Conservation (phyloP, 1,140 invertebrate species). For the Papilio dardanus region DNA sequence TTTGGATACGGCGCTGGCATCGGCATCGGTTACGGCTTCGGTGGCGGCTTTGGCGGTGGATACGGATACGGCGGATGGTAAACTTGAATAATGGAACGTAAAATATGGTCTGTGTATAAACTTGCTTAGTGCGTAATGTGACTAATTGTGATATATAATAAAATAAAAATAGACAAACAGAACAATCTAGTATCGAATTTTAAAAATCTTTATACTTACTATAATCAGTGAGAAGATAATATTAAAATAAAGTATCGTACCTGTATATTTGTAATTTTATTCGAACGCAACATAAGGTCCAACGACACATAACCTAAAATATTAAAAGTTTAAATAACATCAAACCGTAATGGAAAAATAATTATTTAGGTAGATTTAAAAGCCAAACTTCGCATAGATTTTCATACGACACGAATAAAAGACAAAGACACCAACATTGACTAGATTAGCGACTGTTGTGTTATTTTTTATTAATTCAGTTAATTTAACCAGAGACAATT, state of each 20-base stretch:
- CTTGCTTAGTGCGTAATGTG: not conserved
- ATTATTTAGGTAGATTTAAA: too few relatives aligned
- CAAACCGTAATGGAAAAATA: too few relatives aligned
- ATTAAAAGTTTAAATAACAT: not conserved
- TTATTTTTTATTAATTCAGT: not conserved
- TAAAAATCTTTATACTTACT: not conserved
- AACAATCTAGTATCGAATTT: not conserved
- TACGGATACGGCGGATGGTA: not conserved
- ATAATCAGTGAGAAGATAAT: not conserved
- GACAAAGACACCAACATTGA: too few relatives aligned
- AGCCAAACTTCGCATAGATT: too few relatives aligned
- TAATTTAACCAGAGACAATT: too few relatives aligned
- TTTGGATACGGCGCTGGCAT: not conserved
- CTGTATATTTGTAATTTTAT: not conserved
- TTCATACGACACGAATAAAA: too few relatives aligned
- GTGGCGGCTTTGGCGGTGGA: not conserved
- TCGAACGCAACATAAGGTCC: not conserved
- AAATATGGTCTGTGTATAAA: not conserved
- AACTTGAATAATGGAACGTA: not conserved
- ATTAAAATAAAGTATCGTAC: not conserved
- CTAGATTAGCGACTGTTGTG: too few relatives aligned
- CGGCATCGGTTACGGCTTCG: constrained; percentile 1
- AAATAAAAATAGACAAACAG: not conserved
- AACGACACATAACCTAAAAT: not conserved
- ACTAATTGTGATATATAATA: not conserved